Base-by-base conservation (phyloP, 2,888 invertebrate genomes). In the Cataglyphis altisquamis region DNA sequence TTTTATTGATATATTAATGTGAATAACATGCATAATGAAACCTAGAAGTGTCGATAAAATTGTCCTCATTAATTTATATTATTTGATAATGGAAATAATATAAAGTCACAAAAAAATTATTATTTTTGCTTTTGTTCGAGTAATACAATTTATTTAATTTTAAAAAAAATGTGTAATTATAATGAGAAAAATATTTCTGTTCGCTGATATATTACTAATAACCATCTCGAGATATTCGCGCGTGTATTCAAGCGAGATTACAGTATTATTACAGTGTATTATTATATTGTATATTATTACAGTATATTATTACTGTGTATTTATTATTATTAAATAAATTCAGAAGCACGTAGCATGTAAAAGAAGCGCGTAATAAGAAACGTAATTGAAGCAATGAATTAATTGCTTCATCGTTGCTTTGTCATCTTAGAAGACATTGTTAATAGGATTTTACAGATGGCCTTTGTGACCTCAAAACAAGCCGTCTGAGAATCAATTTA, bases 361-460 rank as follows among this genome's bases (percentile, higher is more conserved):
- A n/a, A 52, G 64, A 62, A 63, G 78, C 66, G 60, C 52, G 88
- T 92, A 91, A 90, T 88, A 90, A 91, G 90, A 89, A 84, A 72
- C 86, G 90, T 93, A 92, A 93, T 93, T 93, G 93, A 91, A 86
- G 92, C 92, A 93, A 93, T 93, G 91, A 91, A 92, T 90, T 94
- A 93, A 94, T 93, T 93, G 93, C 92, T 90, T 90, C 87, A 89
- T 87, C 89, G 89, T 72, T 84, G 85, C 87, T 86, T 89, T 87
- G 85, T 83, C 84, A 78, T 85, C 89, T 81, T 68, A 84, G 88
- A 84, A 81, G 86, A 83, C 84, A 88, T 85, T 85, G 89, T 91
- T 93, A 92, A 94, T 93, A 90, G 91, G 91, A 94, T 93, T 93
- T 94, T 91, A 92, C 91, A 90, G 92, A 93, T 92, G 92, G 91